Conservation (phyloP, 2,888 invertebrate species). For the Macaria liturata region DNA sequence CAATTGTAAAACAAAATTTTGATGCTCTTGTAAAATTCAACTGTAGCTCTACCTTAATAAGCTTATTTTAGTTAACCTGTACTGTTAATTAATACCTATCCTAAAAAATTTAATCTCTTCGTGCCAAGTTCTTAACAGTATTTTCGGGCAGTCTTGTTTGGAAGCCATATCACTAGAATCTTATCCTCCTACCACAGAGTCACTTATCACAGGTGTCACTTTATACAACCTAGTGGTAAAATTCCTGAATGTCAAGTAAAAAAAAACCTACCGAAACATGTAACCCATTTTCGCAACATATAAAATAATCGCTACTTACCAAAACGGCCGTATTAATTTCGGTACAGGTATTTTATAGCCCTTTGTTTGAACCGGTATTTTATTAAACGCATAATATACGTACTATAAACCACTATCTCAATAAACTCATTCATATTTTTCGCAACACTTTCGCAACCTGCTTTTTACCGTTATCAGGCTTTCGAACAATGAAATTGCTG, state of each 20-base stretch:
- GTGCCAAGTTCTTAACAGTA: no score
- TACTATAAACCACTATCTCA: conserved; percentile 23
- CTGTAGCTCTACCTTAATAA: no score
- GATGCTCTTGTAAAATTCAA: no score
- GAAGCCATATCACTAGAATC: no score
- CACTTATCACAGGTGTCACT: no score
- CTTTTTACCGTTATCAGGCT: conserved; percentile 36
- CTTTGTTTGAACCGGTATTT: conserved; percentile 26
- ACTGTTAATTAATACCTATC: no score
- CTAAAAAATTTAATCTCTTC: no score
- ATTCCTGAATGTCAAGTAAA: not conserved
- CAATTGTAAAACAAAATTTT: no score
- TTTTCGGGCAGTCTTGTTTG: no score
- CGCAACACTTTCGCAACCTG: conserved; percentile 35
- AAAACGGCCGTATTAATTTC: conserved; percentile 11
- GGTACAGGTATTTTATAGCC: conserved; percentile 19
- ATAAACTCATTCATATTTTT: conserved; percentile 35
- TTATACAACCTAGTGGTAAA: not conserved
- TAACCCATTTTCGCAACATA: not conserved
- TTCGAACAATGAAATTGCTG: conserved; percentile 73
- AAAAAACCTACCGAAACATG: not conserved
- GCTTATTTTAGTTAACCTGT: no score
- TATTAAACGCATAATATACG: conserved; percentile 27
- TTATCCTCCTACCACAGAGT: no score
- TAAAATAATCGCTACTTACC: not conserved